These are phyloP conservation scores for Epinotia ramella DNA, from an alignment of 2,888 invertebrate species.

Conservation along the genomic window DNA sequence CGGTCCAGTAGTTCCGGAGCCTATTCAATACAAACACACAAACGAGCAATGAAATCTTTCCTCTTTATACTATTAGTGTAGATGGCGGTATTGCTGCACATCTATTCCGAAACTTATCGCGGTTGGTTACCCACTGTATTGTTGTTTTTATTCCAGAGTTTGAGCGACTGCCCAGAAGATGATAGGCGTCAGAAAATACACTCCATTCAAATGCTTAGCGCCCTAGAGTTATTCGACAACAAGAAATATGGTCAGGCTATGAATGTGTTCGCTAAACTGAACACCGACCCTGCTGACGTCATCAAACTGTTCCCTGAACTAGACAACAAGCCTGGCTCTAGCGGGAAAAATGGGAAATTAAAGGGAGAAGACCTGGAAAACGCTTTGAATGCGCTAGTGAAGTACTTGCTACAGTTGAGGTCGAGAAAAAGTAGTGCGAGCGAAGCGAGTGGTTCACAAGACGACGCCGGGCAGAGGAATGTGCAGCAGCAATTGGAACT, in stretches of 20 bases:
- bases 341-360: slow-evolving; percentile 78
- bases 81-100: no score
- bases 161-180: slow-evolving; percentile 92
- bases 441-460: slow-evolving; percentile 59
- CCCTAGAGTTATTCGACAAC: slow-evolving; percentile 95
- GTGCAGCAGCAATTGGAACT: slow-evolving; percentile 89
- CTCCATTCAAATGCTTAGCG: slow-evolving; percentile 95
- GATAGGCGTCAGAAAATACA: slow-evolving; percentile 93
- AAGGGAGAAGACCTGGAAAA: slow-evolving; percentile 94
- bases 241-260: slow-evolving; percentile 96
- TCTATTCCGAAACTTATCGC: no score
- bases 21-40: no score
- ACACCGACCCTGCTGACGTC: slow-evolving; percentile 97
- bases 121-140: neutral
- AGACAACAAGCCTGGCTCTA: slow-evolving; percentile 78
- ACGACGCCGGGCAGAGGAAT: slow-evolving; percentile 64
- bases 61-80: no score
- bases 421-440: slow-evolving; percentile 81
- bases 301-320: slow-evolving; percentile 97
- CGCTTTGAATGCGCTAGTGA: slow-evolving; percentile 94
- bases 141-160: slow-evolving; percentile 84
- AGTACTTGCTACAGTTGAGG: slow-evolving; percentile 93
- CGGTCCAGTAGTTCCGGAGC: no score
- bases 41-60: no score
- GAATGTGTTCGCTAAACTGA: slow-evolving; percentile 94